Evolutionary conservation across 2,888 invertebrate species (phyloP), one percentile per base, ranked within the genome.

Genomic region (Anaspis maculata): DNA sequence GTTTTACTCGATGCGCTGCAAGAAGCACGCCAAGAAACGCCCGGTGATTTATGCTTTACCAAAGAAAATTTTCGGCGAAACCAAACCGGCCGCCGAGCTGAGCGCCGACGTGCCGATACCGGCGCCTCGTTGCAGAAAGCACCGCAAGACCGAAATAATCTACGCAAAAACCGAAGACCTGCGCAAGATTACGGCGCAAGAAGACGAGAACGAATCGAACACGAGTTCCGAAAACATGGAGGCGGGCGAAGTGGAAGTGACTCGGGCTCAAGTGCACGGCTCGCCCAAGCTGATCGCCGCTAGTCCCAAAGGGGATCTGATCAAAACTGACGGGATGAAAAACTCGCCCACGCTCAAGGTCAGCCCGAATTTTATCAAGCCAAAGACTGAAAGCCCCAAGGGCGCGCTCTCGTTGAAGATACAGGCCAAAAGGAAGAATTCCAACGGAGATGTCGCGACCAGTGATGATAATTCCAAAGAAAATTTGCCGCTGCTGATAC

Each of bases 61-160:
- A 3, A 62, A 60, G 37, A 57, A 54, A 44, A 72, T 78, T 15
- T 74, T 73, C 40, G 78, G 78, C 58, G 71, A 72, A 41, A 67
- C 59, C 28, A 52, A 58, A 13, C 56, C 64, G 31, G 54, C 49
- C 34, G 37, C 50, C 10, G 52, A 56, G 38, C 6, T 7, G 5
- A 11, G 7, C 4, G 24, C 24, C 4, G 30, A 60, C 54, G 27
- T 59, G 68, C 71, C 71, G 9, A 60, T 74, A 27, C 77, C 77
- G 13, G 76, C 77, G 1, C 78, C 77, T 0, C 65, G 77, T 48
- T 60, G 61, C 39, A 56, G 50, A 35, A 57, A 54, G 33, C 57
- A 58, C 27, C 42, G 48, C 28, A 54, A 45, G 30, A 37, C 44
- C 12, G 59, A 61, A 37, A 56, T 52, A 16, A 51, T 61, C 12